phyloP scores from a whole-genome alignment of 2,113 vertebrate species.

The Thalassoma bifasciatum region DNA sequence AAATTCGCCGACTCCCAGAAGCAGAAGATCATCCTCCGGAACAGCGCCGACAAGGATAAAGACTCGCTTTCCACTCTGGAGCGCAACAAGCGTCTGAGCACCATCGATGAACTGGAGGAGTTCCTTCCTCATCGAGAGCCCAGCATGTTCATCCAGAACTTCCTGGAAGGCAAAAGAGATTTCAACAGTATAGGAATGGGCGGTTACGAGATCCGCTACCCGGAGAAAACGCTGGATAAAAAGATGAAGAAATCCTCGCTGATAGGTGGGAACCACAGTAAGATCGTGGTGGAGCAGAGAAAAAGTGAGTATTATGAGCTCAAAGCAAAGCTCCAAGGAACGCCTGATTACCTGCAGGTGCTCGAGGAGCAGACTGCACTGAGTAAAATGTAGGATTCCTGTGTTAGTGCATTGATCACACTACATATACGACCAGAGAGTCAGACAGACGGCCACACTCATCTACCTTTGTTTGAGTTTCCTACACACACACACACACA shows the following conservation, averaged over 20 bases:
- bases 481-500: slow-evolving; percentile 33
- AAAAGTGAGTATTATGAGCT: slow-evolving; percentile 99
- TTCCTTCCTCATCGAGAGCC: slow-evolving; percentile 94
- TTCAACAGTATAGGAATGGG: slow-evolving; percentile 98
- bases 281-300: slow-evolving; percentile 97
- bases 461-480: slow-evolving; percentile 46
- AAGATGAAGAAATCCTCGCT: slow-evolving; percentile 97
- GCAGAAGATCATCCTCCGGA: slow-evolving; percentile 93
- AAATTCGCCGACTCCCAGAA: slow-evolving; percentile 92
- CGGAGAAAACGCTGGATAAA: slow-evolving; percentile 96
- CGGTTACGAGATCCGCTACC: slow-evolving; percentile 97
- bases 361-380: slow-evolving; percentile 98
- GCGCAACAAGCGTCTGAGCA: slow-evolving; percentile 97
- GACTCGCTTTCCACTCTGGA: slow-evolving; percentile 90
- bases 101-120: slow-evolving; percentile 98
- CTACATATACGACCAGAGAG: slow-evolving; percentile 19
- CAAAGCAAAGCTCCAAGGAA: slow-evolving; percentile 97
- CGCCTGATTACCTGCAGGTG: slow-evolving; percentile 98
- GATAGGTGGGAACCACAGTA: slow-evolving; percentile 98
- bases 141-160: slow-evolving; percentile 96
- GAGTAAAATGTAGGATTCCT: slow-evolving; percentile 76
- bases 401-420: slow-evolving; percentile 65
- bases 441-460: slow-evolving; percentile 58
- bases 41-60: slow-evolving; percentile 91
- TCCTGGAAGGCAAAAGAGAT: slow-evolving; percentile 95